phyloP scores from a whole-genome alignment of 2,888 invertebrate species.

The Agonopterix alstromeriana region DNA sequence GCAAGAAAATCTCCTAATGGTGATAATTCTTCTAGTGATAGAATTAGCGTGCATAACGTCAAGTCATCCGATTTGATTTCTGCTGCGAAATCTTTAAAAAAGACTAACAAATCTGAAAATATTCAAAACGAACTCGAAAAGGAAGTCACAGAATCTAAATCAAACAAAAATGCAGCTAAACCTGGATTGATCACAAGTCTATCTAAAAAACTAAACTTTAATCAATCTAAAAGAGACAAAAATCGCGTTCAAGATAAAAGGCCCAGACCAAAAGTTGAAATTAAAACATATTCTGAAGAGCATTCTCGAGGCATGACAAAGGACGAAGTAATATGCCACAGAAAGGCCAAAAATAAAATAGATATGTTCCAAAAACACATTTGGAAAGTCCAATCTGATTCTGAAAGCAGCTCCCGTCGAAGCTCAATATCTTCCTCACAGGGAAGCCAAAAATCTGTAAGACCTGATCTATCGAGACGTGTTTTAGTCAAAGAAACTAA shows the following conservation, averaged over 20 bases:
- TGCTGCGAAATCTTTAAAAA: conserved; percentile 45
- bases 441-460: conserved; percentile 33
- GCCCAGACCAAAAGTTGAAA: conserved; percentile 55
- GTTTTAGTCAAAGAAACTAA: conserved; percentile 49
- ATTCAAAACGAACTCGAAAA: conserved; percentile 10
- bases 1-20: conserved; percentile 26
- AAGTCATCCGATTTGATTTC: conserved; percentile 48
- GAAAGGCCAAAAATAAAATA: conserved; percentile 64
- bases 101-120: conserved; percentile 23
- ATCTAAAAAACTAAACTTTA: conserved; percentile 54
- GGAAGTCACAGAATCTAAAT: conserved; percentile 17
- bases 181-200: conserved; percentile 53
- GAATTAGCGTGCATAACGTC: conserved; percentile 48
- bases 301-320: conserved; percentile 46
- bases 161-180: conserved; percentile 32
- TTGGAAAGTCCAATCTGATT: conserved; percentile 53
- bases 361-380: conserved; percentile 72
- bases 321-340: conserved; percentile 59
- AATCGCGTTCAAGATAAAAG: conserved; percentile 31
- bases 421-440: conserved; percentile 53
- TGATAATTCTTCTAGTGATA: conserved; percentile 26
- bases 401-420: conserved; percentile 51
- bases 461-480: conserved; percentile 19
- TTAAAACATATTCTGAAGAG: conserved; percentile 59
- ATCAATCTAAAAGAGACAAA: conserved; percentile 54